Evolutionary conservation across 2,797 vertebrate genomes (phyloP).

Genomic region (Pseudochirops corinnae): DNA sequence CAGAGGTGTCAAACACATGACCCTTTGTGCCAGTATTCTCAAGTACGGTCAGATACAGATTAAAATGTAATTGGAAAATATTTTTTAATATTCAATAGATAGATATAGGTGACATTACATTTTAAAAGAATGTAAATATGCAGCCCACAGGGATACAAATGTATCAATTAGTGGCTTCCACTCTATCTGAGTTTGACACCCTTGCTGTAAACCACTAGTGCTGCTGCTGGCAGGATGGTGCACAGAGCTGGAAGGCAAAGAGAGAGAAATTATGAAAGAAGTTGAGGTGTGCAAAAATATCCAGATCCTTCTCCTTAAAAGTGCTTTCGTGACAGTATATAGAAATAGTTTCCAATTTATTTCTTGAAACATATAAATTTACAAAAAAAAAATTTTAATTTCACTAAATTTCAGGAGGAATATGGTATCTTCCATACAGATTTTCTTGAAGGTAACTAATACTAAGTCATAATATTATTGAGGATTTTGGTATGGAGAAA

Average conservation of each 20-base stretch:
- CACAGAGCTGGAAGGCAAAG: neutral
- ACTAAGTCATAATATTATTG: slow-evolving; percentile 12
- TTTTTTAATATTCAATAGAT: neutral
- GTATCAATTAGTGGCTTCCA: too few species aligned
- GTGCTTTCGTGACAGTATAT: slow-evolving; percentile 54
- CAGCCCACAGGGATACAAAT: neutral
- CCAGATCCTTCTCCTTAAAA: slow-evolving; percentile 56
- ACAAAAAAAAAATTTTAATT: slow-evolving; percentile 62
- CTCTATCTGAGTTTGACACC: neutral
- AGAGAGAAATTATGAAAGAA: neutral
- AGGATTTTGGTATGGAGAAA: neutral
- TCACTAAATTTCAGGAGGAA: slow-evolving; percentile 11
- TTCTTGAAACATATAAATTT: slow-evolving; percentile 63
- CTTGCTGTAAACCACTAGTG: neutral
- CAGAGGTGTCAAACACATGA: neutral
- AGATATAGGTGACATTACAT: neutral
- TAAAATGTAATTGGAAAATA: neutral
- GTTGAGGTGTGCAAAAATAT: neutral
- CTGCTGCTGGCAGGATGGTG: neutral
- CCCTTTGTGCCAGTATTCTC: neutral
- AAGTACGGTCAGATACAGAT: neutral
- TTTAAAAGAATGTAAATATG: neutral
- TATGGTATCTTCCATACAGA: neutral
- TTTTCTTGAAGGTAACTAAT: slow-evolving; percentile 29
- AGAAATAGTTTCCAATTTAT: slow-evolving; percentile 57